A percentile compares a stretch with the other conserved stretches of the same genome.
phyloP scores from a whole-genome alignment of 2,797 vertebrate genomes.

The Sebastes goodei region DNA sequence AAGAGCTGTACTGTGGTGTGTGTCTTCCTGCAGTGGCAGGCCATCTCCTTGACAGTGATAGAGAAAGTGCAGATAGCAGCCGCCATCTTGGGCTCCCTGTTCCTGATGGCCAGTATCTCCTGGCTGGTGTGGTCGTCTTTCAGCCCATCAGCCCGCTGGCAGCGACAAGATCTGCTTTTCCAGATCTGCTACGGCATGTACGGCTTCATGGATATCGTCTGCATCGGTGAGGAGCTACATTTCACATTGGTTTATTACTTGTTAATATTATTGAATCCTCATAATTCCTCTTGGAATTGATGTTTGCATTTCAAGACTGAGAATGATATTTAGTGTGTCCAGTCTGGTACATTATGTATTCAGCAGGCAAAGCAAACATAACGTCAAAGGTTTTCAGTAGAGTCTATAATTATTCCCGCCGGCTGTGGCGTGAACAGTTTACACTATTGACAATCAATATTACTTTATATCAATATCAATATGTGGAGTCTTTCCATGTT shows the following conservation, averaged over 20 bases:
- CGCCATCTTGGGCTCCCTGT: constrained; percentile 96
- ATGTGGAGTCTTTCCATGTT: neutral
- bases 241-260: neutral
- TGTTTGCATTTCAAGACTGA: constrained; percentile 6
- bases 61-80: constrained; percentile 99
- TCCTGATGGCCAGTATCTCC: constrained; percentile 98
- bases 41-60: constrained; percentile 98
- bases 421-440: constrained; percentile 4
- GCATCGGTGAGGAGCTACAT: constrained; percentile 88
- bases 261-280: neutral
- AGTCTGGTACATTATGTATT: constrained; percentile 9
- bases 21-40: constrained; percentile 90
- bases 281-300: neutral
- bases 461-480: neutral
- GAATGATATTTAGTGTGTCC: neutral
- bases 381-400: constrained; percentile 19
- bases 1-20: constrained; percentile 1
- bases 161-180: constrained; percentile 98
- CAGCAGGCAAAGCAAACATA: constrained; percentile 12
- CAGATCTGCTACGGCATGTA: constrained; percentile 99
- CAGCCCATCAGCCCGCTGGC: constrained; percentile 98
- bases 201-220: constrained; percentile 99
- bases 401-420: constrained; percentile 30
- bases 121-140: constrained; percentile 99
- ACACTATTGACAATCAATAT: constrained; percentile 29